Conservation (phyloP, 1,140 invertebrate species). For the Drosophila sechellia region DNA sequence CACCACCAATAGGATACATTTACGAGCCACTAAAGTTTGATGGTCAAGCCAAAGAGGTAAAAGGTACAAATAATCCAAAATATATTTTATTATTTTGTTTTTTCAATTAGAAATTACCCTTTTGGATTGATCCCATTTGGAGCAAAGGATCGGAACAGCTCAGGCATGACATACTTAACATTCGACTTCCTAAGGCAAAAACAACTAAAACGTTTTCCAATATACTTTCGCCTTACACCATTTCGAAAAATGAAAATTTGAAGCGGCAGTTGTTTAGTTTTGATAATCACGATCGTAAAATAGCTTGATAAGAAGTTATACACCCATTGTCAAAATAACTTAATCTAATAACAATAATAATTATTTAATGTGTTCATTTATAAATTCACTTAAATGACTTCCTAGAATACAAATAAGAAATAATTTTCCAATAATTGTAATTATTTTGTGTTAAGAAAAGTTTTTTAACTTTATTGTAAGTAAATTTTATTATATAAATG, state of each 20-base stretch:
- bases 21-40: constrained; percentile 83
- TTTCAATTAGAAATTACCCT: constrained; percentile 62
- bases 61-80: no score
- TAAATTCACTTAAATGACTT: no score
- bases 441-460: no score
- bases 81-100: background rate
- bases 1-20: constrained; percentile 37
- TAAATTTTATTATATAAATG: no score
- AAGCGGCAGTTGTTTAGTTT: constrained; percentile 76
- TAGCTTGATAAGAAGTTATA: constrained; percentile 25
- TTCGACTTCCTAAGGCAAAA: constrained; percentile 69
- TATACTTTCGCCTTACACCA: constrained; percentile 74
- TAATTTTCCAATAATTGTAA: no score
- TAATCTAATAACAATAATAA: background rate
- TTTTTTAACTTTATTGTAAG: no score
- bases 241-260: constrained; percentile 79
- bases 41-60: constrained; percentile 82
- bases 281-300: constrained; percentile 79
- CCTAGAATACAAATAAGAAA: no score
- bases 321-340: background rate
- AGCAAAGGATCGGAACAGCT: constrained; percentile 52
- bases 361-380: background rate
- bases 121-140: constrained; percentile 83
- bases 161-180: constrained; percentile 62
- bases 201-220: constrained; percentile 63